Evolutionary conservation across 2,888 invertebrate species (phyloP), one percentile per base, ranked within the genome.

Genomic region (Monoplex corrugatus): DNA sequence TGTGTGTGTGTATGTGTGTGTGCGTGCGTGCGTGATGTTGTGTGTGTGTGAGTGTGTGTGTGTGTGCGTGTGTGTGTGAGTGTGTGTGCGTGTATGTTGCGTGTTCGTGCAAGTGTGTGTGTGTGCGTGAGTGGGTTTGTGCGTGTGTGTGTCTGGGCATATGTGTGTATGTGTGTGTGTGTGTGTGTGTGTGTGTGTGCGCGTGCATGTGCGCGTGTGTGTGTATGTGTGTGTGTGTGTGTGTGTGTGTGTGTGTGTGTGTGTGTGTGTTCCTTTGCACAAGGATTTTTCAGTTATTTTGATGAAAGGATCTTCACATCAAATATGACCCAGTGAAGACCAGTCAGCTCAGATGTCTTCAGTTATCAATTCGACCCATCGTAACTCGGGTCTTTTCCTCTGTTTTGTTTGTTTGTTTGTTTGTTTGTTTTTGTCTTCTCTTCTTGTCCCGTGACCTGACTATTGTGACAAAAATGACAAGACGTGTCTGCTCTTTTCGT

Each of bases 161-260:
- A 43, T 80, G 80, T 40, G 80, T 40, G 80, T 40, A 19, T 80
- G 40, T 80, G 80, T 80, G 80, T 80, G 80, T 80, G 80, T 80
- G 23, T 23, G 40, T 43, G 40, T 40, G 38, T 23, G 80, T 80
- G 80, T 40, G 40, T 80, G 80, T 40, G 40, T 80, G 40, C 28
- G 80, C 43, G 43, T 40, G 40, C 43, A 23, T 40, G 80, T 40
- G 23, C 43, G 80, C 23, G 23, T 43, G 80, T 43, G 40, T 38
- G 43, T 40, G 23, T 13, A 28, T 80, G 40, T 40, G 40, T 80
- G 80, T 6, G 10, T 75, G 32, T 75, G 35, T 35, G 75, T 35
- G 38, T 75, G 35, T 35, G 75, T 10, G 32, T 35, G 3, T 35
- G 6, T 19, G 19, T 35, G 75, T 35, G 38, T 75, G 75, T 75